Percentiles rank a stretch among this genome's conserved stretches.
phyloP scores from a whole-genome alignment of 2,113 vertebrate species.

The Megaceryle maxima region DNA sequence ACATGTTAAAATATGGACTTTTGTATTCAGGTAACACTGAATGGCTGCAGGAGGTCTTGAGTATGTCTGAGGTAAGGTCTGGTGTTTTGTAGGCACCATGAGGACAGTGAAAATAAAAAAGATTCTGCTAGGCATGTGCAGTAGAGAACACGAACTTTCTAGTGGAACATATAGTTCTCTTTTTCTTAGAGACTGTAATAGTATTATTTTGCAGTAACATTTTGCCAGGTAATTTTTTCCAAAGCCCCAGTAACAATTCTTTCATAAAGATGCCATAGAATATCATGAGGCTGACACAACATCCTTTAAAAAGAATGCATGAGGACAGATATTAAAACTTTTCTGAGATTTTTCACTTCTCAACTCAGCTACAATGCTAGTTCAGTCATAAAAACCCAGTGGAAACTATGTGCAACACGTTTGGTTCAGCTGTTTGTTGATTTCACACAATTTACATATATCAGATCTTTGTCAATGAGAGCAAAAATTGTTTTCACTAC shows the following conservation, averaged over 20 bases:
- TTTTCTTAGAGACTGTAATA: background rate
- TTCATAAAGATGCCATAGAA: background rate
- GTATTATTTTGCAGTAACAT: background rate
- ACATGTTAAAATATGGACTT: background rate
- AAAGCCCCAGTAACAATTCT: background rate
- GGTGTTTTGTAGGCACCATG: background rate
- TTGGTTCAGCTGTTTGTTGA: constrained; percentile 51
- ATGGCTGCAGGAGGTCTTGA: background rate
- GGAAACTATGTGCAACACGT: constrained; percentile 16
- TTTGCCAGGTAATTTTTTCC: background rate
- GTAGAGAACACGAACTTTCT: background rate
- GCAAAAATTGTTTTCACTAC: background rate
- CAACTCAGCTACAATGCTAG: background rate
- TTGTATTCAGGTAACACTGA: background rate
- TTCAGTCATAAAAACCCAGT: constrained; percentile 21
- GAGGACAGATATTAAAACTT: background rate
- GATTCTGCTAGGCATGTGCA: background rate
- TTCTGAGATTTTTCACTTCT: constrained; percentile 12
- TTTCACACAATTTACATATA: constrained; percentile 19
- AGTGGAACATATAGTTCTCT: background rate
- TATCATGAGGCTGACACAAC: background rate
- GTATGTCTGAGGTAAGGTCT: background rate
- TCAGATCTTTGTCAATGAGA: background rate
- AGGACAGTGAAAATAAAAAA: background rate
- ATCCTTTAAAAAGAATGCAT: background rate